Base-by-base conservation (phyloP, 1,140 invertebrate species). In the Zaprionus capensis region DNA sequence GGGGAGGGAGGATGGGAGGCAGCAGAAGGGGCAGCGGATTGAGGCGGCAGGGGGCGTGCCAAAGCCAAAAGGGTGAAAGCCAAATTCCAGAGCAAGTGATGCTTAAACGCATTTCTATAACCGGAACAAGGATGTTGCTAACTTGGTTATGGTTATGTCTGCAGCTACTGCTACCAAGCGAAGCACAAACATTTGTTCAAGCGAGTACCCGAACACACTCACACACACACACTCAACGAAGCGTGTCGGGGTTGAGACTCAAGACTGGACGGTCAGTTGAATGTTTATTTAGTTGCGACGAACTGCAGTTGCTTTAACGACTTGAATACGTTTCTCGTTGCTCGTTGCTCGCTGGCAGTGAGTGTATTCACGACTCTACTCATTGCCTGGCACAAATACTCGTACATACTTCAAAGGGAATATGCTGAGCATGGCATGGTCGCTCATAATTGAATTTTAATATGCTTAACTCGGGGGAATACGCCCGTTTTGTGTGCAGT, bases 91-190 rank as follows among this genome's bases (percentile, higher is more conserved):
- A 55, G 63, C 64, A 73, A 76, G 69, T 71, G 70, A 73, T 67
- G 72, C 78, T 71, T 81, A 79, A 84, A 82, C 85, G 81, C 81
- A 90, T 88, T 90, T 88, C 78, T 84, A 88, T 88, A 79, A 78
- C 78, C 78, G 74, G 67, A 87, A 83, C 69, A 73, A 90, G 85
- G 78, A 81, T 81, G 81, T 68, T 84, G 75, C 78, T 90, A 90
- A 88, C 74, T 84, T 84, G 73, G 84, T 84, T 88, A 87, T 81
- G 83, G 84, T 68, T 75, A 78, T 76, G 62, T 77, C 61, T 67
- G 63, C 65, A 28, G 44, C 51, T 38, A 17, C 53, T 24, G 44
- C 59, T 28, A 17, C 44, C 49, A 64, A 55, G 36, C 44, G 34
- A 46, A 56, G 58, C 71, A 28, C 36, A 72, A 51, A 53, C 53